These are phyloP conservation scores for Hepsetus odoe DNA, from an alignment of 2,113 vertebrate species.

Conservation along the genomic window DNA sequence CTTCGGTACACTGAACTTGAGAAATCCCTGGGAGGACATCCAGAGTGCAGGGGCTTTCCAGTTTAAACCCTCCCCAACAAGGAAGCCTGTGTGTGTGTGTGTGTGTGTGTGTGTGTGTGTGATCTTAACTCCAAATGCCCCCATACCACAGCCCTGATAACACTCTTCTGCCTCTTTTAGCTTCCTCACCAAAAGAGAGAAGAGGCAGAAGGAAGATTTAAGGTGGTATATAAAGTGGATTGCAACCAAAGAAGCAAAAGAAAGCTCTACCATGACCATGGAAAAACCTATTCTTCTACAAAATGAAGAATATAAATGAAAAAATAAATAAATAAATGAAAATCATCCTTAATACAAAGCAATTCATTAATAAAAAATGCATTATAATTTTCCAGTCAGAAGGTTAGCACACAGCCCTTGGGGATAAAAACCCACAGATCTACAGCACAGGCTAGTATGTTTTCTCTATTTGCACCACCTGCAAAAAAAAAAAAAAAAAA, in stretches of 20 bases:
- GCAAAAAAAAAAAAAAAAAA: too few species aligned
- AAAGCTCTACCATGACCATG: neutral
- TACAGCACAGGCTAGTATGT: too few species aligned
- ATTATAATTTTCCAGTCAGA: too few species aligned
- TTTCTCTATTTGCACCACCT: too few species aligned
- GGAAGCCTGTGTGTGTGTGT: neutral
- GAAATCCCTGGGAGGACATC: neutral
- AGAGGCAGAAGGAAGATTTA: neutral
- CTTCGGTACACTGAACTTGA: neutral
- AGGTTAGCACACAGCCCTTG: too few species aligned
- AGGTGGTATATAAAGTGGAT: neutral
- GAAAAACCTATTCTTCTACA: too few species aligned
- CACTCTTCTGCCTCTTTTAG: neutral
- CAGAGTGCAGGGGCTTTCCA: slow-evolving; percentile 28
- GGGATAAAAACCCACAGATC: too few species aligned
- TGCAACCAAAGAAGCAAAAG: slow-evolving; percentile 42
- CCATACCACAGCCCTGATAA: slow-evolving; percentile 11
- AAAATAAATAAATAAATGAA: too few species aligned
- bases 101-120: neutral
- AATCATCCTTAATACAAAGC: too few species aligned
- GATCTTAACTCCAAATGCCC: too few species aligned
- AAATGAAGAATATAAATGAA: too few species aligned
- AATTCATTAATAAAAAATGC: too few species aligned
- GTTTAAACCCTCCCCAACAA: slow-evolving; percentile 10
- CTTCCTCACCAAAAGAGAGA: neutral